These are phyloP conservation scores for Panopea generosa DNA, from an alignment of 2,888 invertebrate species.

Conservation along the genomic window DNA sequence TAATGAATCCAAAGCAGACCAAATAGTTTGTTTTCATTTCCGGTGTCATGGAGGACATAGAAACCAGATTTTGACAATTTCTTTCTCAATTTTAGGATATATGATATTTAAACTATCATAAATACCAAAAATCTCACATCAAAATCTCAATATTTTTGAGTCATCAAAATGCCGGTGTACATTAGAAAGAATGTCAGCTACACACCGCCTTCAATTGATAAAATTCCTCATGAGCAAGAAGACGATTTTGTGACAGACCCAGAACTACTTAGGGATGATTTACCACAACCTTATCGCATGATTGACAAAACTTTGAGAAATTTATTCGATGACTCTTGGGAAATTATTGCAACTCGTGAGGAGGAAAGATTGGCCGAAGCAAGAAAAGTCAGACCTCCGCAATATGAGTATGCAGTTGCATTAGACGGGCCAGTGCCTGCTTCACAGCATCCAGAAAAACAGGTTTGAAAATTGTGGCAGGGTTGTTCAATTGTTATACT, in stretches of 20 bases:
- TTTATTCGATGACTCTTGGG: constrained; percentile 81
- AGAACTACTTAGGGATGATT: constrained; percentile 77
- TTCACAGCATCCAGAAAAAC: constrained; percentile 53
- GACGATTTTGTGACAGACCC: constrained; percentile 83
- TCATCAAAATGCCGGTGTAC: constrained; percentile 80
- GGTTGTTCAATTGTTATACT: no score
- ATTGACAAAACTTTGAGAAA: constrained; percentile 79
- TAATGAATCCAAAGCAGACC: not conserved
- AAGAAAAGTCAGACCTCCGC: constrained; percentile 75
- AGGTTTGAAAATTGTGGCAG: constrained; percentile 35
- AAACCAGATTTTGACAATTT: constrained; percentile 35
- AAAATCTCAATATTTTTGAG: no score
- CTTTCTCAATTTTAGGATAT: no score
- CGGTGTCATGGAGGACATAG: constrained; percentile 71
- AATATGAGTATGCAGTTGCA: constrained; percentile 71
- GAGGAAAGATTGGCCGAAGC: constrained; percentile 71
- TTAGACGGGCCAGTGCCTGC: constrained; percentile 67
- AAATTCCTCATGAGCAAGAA: constrained; percentile 74
- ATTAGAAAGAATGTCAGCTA: constrained; percentile 77
- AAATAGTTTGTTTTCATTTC: constrained; percentile 69
- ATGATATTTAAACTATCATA: no score
- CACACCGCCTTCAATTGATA: constrained; percentile 79
- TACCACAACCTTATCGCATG: constrained; percentile 84
- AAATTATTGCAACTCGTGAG: constrained; percentile 75
- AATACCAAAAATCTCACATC: no score